A percentile compares a stretch with the other conserved stretches of the same genome.
phyloP scores from a whole-genome alignment of 1,140 invertebrate genomes.

The Phthorimaea operculella region DNA sequence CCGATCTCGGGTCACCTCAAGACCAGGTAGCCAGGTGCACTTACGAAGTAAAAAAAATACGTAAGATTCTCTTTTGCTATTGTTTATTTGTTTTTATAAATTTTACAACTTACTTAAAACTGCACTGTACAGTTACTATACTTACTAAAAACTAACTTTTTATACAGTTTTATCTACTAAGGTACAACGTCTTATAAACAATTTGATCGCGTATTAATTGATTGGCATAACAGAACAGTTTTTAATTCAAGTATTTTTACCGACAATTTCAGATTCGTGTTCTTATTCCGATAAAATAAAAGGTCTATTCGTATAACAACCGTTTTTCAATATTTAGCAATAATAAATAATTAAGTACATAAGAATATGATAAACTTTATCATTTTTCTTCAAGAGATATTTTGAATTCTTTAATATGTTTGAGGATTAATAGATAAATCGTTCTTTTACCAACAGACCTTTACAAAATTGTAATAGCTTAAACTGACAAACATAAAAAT shows the following conservation, averaged over 20 bases:
- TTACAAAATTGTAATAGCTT: background rate
- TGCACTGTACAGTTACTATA: background rate
- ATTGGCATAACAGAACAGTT: background rate
- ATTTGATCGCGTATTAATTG: background rate
- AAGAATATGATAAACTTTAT: too few species aligned
- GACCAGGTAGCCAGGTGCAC: too few species aligned
- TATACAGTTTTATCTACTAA: background rate
- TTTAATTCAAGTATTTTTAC: background rate
- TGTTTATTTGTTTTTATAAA: background rate
- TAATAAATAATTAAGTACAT: too few species aligned
- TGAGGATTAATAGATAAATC: too few species aligned
- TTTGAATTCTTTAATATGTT: too few species aligned
- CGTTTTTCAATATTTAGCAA: too few species aligned
- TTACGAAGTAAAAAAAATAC: background rate
- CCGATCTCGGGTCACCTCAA: too few species aligned
- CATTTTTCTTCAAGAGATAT: too few species aligned
- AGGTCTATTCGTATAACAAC: too few species aligned
- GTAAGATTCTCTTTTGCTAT: background rate
- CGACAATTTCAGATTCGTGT: too few species aligned
- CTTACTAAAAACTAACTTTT: background rate
- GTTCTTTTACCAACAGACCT: slow-evolving; percentile 1
- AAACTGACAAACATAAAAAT: background rate
- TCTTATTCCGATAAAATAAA: too few species aligned
- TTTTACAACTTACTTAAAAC: slow-evolving; percentile 1
- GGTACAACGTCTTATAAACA: background rate